Conservation (phyloP, 1,140 invertebrate species). For the Neodiprion lecontei region DNA sequence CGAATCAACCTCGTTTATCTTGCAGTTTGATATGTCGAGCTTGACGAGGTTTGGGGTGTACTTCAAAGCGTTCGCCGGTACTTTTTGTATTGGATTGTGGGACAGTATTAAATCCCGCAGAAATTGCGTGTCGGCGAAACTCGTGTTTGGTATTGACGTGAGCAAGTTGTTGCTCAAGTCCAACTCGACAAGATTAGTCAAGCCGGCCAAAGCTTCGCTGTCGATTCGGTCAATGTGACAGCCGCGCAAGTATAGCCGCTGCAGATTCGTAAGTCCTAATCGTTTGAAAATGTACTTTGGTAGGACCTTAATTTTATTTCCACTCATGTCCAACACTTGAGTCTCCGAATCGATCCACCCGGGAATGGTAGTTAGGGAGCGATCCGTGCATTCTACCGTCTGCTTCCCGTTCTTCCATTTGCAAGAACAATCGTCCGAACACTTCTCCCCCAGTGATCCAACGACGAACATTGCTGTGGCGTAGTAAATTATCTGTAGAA, state of each 20-base stretch:
- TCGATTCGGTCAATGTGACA: slow-evolving; percentile 88
- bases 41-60: slow-evolving; percentile 80
- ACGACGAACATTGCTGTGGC: neutral
- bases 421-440: slow-evolving; percentile 82
- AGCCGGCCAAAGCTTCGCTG: slow-evolving; percentile 77
- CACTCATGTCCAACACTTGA: slow-evolving; percentile 87
- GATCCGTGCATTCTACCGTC: slow-evolving; percentile 86
- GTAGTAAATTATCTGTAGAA: neutral
- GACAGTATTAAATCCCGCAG: slow-evolving; percentile 81
- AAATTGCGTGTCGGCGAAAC: slow-evolving; percentile 79
- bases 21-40: slow-evolving; percentile 83
- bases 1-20: slow-evolving; percentile 76
- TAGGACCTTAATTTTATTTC: slow-evolving; percentile 84
- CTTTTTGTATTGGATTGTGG: slow-evolving; percentile 81
- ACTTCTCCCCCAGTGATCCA: slow-evolving; percentile 52
- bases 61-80: slow-evolving; percentile 78
- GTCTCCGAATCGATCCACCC: slow-evolving; percentile 83
- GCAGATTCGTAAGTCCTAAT: slow-evolving; percentile 83
- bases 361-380: slow-evolving; percentile 81
- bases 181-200: slow-evolving; percentile 88
- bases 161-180: slow-evolving; percentile 86
- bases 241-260: slow-evolving; percentile 81
- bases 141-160: slow-evolving; percentile 76
- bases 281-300: slow-evolving; percentile 80
- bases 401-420: slow-evolving; percentile 94